Conservation (phyloP, 2,888 invertebrate species). For the Oscheius sp. region DNA sequence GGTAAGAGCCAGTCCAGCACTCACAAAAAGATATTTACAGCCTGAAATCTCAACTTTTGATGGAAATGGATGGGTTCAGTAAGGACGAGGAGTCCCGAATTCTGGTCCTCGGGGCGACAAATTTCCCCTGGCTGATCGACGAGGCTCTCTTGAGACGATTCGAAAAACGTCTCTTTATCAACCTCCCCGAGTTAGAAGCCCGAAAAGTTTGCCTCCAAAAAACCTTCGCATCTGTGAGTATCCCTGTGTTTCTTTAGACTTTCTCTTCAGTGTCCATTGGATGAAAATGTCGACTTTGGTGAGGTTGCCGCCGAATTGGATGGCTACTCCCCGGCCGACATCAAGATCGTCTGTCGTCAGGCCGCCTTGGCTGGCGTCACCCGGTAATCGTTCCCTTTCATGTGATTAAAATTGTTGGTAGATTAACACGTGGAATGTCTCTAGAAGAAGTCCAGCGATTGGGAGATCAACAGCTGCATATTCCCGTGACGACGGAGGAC, state of each 20-base stretch:
- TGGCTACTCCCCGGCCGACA: conserved; percentile 98
- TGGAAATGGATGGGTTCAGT: conserved; percentile 91
- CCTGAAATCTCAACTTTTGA: conserved; percentile 94
- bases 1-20: conserved; percentile 73
- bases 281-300: conserved; percentile 82
- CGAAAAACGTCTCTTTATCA: conserved; percentile 97
- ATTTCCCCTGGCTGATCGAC: conserved; percentile 95
- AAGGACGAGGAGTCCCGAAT: conserved; percentile 79
- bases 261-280: conserved; percentile 18
- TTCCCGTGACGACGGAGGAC: conserved; percentile 8
- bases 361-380: conserved; percentile 59
- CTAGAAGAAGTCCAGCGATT: background rate
- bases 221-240: conserved; percentile 25
- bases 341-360: conserved; percentile 89
- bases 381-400: no score
- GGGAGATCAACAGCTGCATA: background rate
- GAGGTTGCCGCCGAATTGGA: conserved; percentile 86
- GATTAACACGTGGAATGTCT: conserved; percentile 9
- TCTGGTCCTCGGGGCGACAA: conserved; percentile 97
- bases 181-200: conserved; percentile 85
- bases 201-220: conserved; percentile 50
- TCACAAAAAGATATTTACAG: conserved; percentile 74
- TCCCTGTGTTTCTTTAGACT: background rate
- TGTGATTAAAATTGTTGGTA: no score
- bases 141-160: conserved; percentile 93